A percentile compares a stretch with the other conserved stretches of the same genome.
These are phyloP conservation scores for Lota lota DNA, from an alignment of 2,113 vertebrate genomes.

Conservation along the genomic window DNA sequence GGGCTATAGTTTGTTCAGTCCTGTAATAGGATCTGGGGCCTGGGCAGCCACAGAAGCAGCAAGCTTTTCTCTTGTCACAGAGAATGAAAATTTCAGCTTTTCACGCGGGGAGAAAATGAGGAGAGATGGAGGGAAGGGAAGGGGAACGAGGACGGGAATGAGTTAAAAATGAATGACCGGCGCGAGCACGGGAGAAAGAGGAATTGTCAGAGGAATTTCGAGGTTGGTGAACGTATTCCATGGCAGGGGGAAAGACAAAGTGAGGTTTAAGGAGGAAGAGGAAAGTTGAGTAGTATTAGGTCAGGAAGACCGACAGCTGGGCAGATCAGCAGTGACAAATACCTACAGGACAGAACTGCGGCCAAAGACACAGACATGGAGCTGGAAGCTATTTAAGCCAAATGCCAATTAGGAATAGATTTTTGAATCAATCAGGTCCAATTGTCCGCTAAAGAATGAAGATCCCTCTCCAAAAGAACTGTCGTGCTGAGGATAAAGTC, in stretches of 20 bases:
- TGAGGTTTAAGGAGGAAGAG: no score
- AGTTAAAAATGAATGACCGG: background rate
- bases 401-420: constrained; percentile 79
- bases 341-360: constrained; percentile 16
- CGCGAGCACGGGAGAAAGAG: constrained; percentile 10
- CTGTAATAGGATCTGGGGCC: no score
- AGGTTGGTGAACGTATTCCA: no score
- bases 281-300: background rate
- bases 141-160: constrained; percentile 17
- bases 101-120: constrained; percentile 26
- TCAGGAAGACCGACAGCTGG: background rate
- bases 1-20: no score
- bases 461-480: constrained; percentile 56
- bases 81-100: constrained; percentile 22
- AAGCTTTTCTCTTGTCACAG: constrained; percentile 35
- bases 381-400: constrained; percentile 77
- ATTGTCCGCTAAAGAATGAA: constrained; percentile 63
- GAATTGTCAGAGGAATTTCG: constrained; percentile 7
- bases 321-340: constrained; percentile 16
- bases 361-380: constrained; percentile 43
- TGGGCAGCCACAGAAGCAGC: constrained; percentile 37
- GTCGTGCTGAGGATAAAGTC: constrained; percentile 22
- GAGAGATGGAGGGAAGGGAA: constrained; percentile 24
- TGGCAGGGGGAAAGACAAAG: no score
- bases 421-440: constrained; percentile 71